phyloP scores from a whole-genome alignment of 2,888 invertebrate species.

The Dilophus febrilis region DNA sequence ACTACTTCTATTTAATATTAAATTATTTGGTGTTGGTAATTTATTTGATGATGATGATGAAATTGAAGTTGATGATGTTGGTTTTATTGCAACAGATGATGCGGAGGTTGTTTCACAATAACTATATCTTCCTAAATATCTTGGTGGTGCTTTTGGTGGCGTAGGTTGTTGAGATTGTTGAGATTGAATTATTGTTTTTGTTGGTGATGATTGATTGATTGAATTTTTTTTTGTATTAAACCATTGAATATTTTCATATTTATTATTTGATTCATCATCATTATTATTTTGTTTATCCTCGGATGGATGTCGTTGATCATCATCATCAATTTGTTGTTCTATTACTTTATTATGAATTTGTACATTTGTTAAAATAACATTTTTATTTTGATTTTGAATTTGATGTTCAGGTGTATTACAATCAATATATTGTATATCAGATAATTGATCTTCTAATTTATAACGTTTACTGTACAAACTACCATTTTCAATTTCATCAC shows the following conservation, averaged over 20 bases:
- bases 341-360: slow-evolving; percentile 30
- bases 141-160: slow-evolving; percentile 11
- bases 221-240: not conserved
- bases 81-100: slow-evolving; percentile 8
- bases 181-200: too few relatives aligned
- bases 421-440: slow-evolving; percentile 67
- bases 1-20: slow-evolving; percentile 16
- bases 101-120: slow-evolving; percentile 16
- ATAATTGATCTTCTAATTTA: slow-evolving; percentile 59
- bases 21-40: slow-evolving; percentile 12
- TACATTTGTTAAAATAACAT: slow-evolving; percentile 24
- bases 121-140: slow-evolving; percentile 19
- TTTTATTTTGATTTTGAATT: slow-evolving; percentile 17
- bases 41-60: not conserved
- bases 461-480: slow-evolving; percentile 51
- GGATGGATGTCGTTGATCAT: slow-evolving; percentile 24
- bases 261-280: slow-evolving; percentile 16
- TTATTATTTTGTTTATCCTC: slow-evolving; percentile 22
- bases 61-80: not conserved
- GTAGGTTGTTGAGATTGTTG: not conserved
- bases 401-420: slow-evolving; percentile 54
- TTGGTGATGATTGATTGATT: too few relatives aligned
- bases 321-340: too few relatives aligned
- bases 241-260: slow-evolving; percentile 12
- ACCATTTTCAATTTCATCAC: too few relatives aligned